These are phyloP conservation scores for Psilanteris sp. DNA, from an alignment of 1,140 invertebrate genomes.

Conservation along the genomic window DNA sequence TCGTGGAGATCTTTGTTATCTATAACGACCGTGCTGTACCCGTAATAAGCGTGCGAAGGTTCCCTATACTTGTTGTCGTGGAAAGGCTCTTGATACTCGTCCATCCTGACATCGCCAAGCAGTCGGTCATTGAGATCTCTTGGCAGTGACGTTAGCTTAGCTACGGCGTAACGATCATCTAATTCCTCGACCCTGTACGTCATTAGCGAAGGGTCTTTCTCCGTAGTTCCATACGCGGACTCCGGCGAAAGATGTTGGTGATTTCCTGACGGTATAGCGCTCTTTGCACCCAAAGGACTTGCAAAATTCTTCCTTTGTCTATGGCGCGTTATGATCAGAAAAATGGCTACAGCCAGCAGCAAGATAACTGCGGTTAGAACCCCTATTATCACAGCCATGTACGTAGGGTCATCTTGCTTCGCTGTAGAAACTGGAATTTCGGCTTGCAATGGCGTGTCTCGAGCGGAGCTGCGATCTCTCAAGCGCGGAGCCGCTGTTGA, in stretches of 20 bases:
- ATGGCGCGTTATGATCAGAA: conserved; percentile 82
- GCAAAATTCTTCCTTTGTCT: conserved; percentile 82
- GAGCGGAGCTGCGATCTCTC: conserved; percentile 76
- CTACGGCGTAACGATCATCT: conserved; percentile 77
- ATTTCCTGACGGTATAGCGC: conserved; percentile 73
- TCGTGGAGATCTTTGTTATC: conserved; percentile 80
- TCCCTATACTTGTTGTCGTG: conserved; percentile 79
- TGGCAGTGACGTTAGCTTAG: conserved; percentile 76
- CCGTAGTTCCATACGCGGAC: conserved; percentile 76
- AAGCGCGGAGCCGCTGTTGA: conserved; percentile 75
- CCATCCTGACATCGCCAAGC: conserved; percentile 76
- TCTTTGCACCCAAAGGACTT: conserved; percentile 78
- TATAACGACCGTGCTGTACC: conserved; percentile 81
- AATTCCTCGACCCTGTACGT: conserved; percentile 78
- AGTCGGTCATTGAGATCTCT: conserved; percentile 78
- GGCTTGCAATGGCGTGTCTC: conserved; percentile 73
- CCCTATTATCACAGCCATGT: conserved; percentile 85
- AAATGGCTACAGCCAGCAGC: conserved; percentile 82
- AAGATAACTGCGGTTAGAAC: conserved; percentile 84
- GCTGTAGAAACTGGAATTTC: conserved; percentile 77
- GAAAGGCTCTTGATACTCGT: conserved; percentile 81
- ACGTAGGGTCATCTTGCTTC: conserved; percentile 81
- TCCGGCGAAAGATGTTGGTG: conserved; percentile 78
- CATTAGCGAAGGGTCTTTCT: conserved; percentile 78
- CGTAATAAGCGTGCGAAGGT: conserved; percentile 80